phyloP scores from a whole-genome alignment of 2,888 invertebrate species.

The Pristionchus japonicus region DNA sequence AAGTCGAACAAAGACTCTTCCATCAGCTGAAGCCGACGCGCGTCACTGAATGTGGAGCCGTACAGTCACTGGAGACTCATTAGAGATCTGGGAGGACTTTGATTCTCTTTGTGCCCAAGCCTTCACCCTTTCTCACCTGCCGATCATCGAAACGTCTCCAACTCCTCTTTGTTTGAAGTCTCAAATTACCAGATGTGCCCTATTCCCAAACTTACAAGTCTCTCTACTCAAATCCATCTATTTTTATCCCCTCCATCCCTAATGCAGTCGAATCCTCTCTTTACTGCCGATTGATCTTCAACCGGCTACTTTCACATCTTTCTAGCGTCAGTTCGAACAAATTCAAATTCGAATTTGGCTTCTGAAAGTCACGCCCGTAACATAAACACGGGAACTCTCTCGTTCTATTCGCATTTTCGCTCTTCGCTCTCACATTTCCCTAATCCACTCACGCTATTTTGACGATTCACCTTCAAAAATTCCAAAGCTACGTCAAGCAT shows the following conservation, averaged over 20 bases:
- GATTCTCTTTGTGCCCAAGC: not conserved
- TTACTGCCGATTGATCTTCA: not conserved
- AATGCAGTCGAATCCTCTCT: not conserved
- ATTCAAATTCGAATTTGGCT: not conserved
- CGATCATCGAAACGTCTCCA: not conserved
- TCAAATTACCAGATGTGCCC: not conserved
- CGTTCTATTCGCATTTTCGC: not conserved
- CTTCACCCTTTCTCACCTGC: not conserved
- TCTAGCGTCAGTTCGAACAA: not conserved
- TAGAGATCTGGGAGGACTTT: too few relatives aligned
- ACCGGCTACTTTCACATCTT: not conserved
- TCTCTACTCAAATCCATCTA: not conserved
- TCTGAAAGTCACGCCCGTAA: not conserved
- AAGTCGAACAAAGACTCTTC: not conserved
- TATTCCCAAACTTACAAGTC: constrained; percentile 1
- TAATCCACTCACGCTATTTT: not conserved
- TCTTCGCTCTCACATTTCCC: not conserved
- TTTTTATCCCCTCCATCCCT: not conserved
- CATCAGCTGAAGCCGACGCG: too few relatives aligned
- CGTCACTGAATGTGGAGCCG: too few relatives aligned
- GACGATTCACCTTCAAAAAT: not conserved
- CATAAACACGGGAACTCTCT: not conserved
- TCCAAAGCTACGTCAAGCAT: too few relatives aligned
- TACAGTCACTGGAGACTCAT: too few relatives aligned
- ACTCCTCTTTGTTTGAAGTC: not conserved